A percentile compares a stretch with the other conserved stretches of the same genome.
Conservation (phyloP, 2,113 vertebrate species). For the Colistium nudipinnis region DNA sequence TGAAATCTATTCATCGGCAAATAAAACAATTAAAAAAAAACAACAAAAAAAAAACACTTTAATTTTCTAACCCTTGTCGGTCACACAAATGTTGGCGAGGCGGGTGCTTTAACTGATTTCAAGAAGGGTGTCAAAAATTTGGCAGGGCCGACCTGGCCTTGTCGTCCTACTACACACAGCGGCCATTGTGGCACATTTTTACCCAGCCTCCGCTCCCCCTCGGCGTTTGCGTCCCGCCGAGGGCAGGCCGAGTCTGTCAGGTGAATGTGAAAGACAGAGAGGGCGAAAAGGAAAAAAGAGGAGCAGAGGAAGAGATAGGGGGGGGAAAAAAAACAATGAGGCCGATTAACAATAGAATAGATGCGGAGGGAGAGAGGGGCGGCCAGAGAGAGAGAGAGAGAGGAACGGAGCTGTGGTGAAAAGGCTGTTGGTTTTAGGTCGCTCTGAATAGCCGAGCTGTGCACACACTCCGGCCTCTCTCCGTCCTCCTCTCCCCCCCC, state of each 20-base stretch:
- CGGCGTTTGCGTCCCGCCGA: slow-evolving; percentile 27
- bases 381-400: slow-evolving; percentile 39
- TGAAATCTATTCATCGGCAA: slow-evolving; percentile 25
- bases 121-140: slow-evolving; percentile 34
- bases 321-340: slow-evolving; percentile 70
- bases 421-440: slow-evolving; percentile 78
- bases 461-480: slow-evolving; percentile 74
- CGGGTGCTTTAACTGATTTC: slow-evolving; percentile 4
- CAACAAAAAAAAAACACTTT: slow-evolving; percentile 21
- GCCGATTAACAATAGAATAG: slow-evolving; percentile 64
- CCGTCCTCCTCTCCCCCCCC: slow-evolving; percentile 66
- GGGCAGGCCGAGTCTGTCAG: slow-evolving; percentile 14
- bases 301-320: slow-evolving; percentile 63
- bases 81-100: slow-evolving; percentile 2
- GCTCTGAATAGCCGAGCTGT: slow-evolving; percentile 73
- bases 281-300: slow-evolving; percentile 29
- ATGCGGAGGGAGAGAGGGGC: slow-evolving; percentile 31
- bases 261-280: slow-evolving; percentile 53
- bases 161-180: slow-evolving; percentile 46
- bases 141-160: neutral
- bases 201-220: neutral
- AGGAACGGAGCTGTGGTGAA: slow-evolving; percentile 61
- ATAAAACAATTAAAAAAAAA: no score
- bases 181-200: slow-evolving; percentile 18
- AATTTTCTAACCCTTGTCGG: slow-evolving; percentile 24